Percentiles rank a stretch among this genome's conserved stretches.
Evolutionary conservation across 2,888 invertebrate species (phyloP).

Genomic region (Anodontia alba): DNA sequence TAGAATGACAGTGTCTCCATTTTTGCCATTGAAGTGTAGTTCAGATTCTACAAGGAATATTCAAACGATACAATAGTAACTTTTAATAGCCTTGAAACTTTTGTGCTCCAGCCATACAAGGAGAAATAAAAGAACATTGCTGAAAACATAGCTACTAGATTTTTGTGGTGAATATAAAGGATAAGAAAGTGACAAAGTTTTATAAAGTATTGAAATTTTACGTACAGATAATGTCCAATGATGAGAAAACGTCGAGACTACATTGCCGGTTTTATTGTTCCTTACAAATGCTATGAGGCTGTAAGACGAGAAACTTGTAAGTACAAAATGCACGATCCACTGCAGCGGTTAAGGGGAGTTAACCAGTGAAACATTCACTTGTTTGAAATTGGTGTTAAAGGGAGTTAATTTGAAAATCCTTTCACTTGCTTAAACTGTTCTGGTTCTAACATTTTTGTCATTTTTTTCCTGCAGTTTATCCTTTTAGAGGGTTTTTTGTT

Average conservation of each 20-base stretch:
- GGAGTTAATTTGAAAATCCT: not conserved
- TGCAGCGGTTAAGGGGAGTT: not conserved
- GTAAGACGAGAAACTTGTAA: slow-evolving; percentile 45
- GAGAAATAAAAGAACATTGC: too few relatives aligned
- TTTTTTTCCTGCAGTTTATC: too few relatives aligned
- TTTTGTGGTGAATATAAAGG: too few relatives aligned
- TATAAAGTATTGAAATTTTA: not conserved
- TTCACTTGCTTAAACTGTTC: not conserved
- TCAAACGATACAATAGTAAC: too few relatives aligned
- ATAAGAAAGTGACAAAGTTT: too few relatives aligned
- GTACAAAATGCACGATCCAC: slow-evolving; percentile 21
- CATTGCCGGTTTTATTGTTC: slow-evolving; percentile 56
- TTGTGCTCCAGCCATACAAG: too few relatives aligned
- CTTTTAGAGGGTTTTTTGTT: too few relatives aligned
- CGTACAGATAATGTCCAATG: slow-evolving; percentile 9
- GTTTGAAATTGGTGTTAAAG: not conserved
- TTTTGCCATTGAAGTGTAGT: too few relatives aligned
- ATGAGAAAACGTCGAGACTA: slow-evolving; percentile 36
- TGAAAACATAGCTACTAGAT: too few relatives aligned
- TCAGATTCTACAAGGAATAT: too few relatives aligned
- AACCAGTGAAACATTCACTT: not conserved
- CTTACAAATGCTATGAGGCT: slow-evolving; percentile 51
- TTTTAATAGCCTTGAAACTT: too few relatives aligned
- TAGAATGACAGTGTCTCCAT: too few relatives aligned
- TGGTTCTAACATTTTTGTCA: not conserved